These are phyloP conservation scores for Leptoclinus maculatus DNA, from an alignment of 2,797 vertebrate genomes.

Conservation along the genomic window DNA sequence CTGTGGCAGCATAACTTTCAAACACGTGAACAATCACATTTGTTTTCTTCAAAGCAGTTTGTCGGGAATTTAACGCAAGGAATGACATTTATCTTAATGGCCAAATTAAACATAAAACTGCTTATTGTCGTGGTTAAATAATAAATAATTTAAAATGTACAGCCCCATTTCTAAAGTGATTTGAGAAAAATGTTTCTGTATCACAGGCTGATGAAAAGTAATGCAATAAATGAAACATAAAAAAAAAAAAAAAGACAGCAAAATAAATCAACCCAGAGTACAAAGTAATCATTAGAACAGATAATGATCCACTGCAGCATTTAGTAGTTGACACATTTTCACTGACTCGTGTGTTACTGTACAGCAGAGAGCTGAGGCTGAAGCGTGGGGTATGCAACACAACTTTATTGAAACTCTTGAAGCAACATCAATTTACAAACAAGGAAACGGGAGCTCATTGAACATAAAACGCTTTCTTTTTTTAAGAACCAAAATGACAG, in stretches of 20 bases:
- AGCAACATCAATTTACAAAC: constrained; percentile 87
- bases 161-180: no score
- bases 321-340: not conserved
- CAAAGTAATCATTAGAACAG: not conserved
- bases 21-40: not conserved
- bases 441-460: constrained; percentile 78
- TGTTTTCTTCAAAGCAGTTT: no score
- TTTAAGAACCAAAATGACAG: constrained; percentile 78
- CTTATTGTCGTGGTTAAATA: not conserved
- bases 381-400: constrained; percentile 82
- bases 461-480: constrained; percentile 71
- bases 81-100: not conserved
- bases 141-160: no score
- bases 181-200: not conserved
- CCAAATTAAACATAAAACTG: not conserved
- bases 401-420: constrained; percentile 89
- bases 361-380: constrained; percentile 34
- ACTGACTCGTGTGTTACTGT: not conserved
- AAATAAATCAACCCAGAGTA: not conserved
- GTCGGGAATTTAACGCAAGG: no score
- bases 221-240: no score
- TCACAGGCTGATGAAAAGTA: not conserved
- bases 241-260: not conserved
- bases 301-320: not conserved
- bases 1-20: not conserved